Evolutionary conservation across 2,888 invertebrate genomes (phyloP).

Genomic region (Ennomos fuscantarius): DNA sequence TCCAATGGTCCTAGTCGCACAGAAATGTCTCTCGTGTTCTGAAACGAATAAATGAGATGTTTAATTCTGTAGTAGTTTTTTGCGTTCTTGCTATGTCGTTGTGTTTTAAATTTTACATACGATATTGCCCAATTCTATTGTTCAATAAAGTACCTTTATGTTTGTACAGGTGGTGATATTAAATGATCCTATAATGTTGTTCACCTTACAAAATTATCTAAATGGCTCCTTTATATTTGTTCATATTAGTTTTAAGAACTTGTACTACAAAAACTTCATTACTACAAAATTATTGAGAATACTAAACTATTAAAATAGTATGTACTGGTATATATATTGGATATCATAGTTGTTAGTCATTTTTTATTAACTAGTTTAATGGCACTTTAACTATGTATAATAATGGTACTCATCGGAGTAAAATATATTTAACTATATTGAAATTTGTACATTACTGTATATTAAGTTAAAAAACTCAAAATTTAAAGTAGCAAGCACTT

Average conservation of each 20-base stretch:
- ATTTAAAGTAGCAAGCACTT: too few species aligned
- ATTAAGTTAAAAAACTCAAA: too few species aligned
- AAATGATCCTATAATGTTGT: neutral
- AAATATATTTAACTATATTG: too few species aligned
- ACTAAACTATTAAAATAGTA: neutral
- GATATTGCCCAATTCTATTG: neutral
- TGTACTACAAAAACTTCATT: neutral
- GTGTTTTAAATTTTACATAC: too few species aligned
- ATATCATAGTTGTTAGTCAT: too few species aligned
- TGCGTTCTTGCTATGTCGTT: too few species aligned
- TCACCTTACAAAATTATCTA: neutral
- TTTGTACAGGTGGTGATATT: slow-evolving; percentile 15
- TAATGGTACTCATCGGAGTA: too few species aligned
- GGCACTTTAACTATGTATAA: too few species aligned
- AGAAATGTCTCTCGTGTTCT: slow-evolving; percentile 13
- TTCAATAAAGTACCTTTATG: neutral
- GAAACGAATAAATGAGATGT: slow-evolving; percentile 2
- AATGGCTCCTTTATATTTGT: neutral
- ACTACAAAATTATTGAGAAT: neutral
- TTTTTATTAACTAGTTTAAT: too few species aligned
- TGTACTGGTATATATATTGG: neutral
- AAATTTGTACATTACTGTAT: too few species aligned
- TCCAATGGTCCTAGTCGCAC: slow-evolving; percentile 15
- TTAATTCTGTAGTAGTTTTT: neutral
- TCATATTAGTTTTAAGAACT: too few species aligned